Conservation (phyloP, 2,888 invertebrate species). For the Adela reaumurella region DNA sequence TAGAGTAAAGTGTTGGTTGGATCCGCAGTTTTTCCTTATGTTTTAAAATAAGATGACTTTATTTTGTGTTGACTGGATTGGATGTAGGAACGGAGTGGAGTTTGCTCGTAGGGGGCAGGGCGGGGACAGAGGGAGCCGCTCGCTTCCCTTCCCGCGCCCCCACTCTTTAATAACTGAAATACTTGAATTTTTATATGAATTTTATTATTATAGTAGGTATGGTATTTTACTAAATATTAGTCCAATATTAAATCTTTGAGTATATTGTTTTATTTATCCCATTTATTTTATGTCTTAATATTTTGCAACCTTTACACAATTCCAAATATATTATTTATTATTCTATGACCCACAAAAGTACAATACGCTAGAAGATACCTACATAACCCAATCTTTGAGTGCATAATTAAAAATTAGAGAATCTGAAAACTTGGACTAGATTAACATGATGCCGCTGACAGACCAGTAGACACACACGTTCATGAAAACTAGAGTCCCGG, state of each 20-base stretch:
- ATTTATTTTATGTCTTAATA: too few species aligned
- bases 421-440: too few species aligned
- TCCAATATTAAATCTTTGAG: conserved; percentile 51
- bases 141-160: conserved; percentile 7
- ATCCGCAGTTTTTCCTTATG: conserved; percentile 23
- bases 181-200: conserved; percentile 55
- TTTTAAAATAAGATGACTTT: conserved; percentile 26
- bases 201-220: conserved; percentile 54
- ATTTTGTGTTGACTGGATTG: conserved; percentile 34
- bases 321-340: too few species aligned
- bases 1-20: conserved; percentile 19
- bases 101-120: conserved; percentile 22
- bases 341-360: too few species aligned
- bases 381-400: too few species aligned
- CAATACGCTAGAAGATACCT: too few species aligned
- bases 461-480: too few species aligned
- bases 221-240: conserved; percentile 56
- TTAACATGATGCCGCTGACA: too few species aligned
- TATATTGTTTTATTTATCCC: conserved; percentile 35
- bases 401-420: too few species aligned
- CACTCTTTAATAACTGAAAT: conserved; percentile 48
- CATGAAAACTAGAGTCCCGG: too few species aligned
- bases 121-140: background rate
- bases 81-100: conserved; percentile 27
- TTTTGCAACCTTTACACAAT: too few species aligned